A percentile compares a stretch with the other conserved stretches of the same genome.
Conservation (phyloP, 2,797 vertebrate species). For the Ptychadena robeensis region DNA sequence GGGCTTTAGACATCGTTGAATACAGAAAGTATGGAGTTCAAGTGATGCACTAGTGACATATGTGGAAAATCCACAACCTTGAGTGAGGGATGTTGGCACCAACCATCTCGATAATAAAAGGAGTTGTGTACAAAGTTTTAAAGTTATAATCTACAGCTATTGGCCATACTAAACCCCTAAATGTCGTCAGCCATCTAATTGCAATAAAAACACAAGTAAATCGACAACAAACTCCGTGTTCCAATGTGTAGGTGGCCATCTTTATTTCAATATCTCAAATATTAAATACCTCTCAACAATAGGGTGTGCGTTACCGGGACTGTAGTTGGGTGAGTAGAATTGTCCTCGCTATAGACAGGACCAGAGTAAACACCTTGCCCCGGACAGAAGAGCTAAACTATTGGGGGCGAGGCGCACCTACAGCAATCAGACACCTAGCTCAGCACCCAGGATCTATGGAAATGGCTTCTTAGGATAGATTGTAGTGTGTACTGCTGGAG, state of each 20-base stretch:
- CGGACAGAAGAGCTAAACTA: slow-evolving; percentile 2
- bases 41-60: no score
- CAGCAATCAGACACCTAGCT: background rate
- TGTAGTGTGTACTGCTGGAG: slow-evolving; percentile 1
- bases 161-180: no score
- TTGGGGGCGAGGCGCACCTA: background rate
- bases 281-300: slow-evolving; percentile 31
- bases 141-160: no score
- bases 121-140: no score
- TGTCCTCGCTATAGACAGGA: slow-evolving; percentile 5
- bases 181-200: background rate
- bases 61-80: no score
- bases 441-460: background rate
- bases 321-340: background rate
- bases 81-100: no score
- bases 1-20: no score
- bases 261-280: slow-evolving; percentile 49
- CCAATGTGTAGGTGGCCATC: slow-evolving; percentile 46
- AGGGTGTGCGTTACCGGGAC: background rate
- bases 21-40: no score
- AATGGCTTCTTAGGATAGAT: background rate
- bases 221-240: background rate
- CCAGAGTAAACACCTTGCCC: background rate
- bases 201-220: background rate
- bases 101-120: no score